Percentiles rank a stretch among this genome's conserved stretches.
Evolutionary conservation across 1,140 invertebrate species (phyloP).

Genomic region (Eumaeus atala): DNA sequence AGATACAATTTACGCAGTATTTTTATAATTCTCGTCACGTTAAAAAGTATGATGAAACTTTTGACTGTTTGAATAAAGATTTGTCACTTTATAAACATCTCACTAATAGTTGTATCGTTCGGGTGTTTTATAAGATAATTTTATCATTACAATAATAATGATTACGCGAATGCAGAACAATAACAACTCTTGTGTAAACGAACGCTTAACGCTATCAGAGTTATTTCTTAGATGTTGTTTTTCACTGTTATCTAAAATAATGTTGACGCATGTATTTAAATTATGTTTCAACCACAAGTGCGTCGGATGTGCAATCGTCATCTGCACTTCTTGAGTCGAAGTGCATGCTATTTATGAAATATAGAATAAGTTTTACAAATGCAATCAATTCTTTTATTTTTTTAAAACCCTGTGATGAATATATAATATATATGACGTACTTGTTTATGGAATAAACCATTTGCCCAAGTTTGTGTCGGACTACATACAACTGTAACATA

Average conservation of each 20-base stretch:
- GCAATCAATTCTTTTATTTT: not conserved
- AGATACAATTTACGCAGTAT: constrained; percentile 9
- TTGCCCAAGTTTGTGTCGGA: too few species aligned
- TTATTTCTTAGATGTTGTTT: too few species aligned
- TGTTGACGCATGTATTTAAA: not conserved
- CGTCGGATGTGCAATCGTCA: constrained; percentile 1
- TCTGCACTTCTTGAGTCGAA: constrained; percentile 42
- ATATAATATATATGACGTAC: too few species aligned
- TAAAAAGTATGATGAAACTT: constrained; percentile 14
- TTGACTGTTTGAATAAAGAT: constrained; percentile 10
- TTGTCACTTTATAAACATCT: constrained; percentile 14
- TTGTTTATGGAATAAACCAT: too few species aligned
- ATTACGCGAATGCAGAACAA: constrained; percentile 18
- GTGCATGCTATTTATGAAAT: constrained; percentile 29
- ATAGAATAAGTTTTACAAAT: constrained; percentile 8
- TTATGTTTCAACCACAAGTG: not conserved
- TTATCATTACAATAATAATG: constrained; percentile 24
- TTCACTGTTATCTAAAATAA: constrained; percentile 3
- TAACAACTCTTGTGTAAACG: constrained; percentile 13
- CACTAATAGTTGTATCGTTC: constrained; percentile 14
- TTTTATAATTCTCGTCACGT: not conserved
- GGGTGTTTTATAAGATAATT: constrained; percentile 20
- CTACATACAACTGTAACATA: too few species aligned
- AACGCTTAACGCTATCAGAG: not conserved
- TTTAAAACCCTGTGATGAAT: too few species aligned